These are phyloP conservation scores for Enoplosus armatus DNA, from an alignment of 2,797 vertebrate species.

Conservation along the genomic window DNA sequence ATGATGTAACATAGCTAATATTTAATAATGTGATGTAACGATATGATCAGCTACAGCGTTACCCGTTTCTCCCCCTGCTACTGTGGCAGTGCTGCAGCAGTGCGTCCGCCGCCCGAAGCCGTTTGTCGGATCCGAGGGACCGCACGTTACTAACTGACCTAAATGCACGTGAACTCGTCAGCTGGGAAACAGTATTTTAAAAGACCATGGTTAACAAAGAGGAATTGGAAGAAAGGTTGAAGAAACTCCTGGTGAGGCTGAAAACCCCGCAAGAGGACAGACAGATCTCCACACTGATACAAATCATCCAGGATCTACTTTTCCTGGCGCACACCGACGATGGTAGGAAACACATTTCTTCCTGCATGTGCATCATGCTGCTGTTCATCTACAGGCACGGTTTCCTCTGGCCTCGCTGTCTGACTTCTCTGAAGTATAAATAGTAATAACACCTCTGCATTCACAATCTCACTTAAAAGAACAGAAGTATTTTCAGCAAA, in stretches of 20 bases:
- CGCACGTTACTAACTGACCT: conserved; percentile 8
- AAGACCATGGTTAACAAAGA: conserved; percentile 81
- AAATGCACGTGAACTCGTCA: conserved; percentile 41
- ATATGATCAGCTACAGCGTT: not conserved
- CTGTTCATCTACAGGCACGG: not conserved
- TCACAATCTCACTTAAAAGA: not conserved
- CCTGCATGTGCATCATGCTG: conserved; percentile 18
- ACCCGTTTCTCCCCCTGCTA: not conserved
- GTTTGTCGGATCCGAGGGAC: not conserved
- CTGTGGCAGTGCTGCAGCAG: not conserved
- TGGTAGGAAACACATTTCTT: conserved; percentile 82
- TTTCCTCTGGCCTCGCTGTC: not conserved
- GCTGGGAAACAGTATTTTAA: conserved; percentile 11
- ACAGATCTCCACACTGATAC: conserved; percentile 88
- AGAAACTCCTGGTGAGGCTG: conserved; percentile 91
- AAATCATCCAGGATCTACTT: conserved; percentile 92
- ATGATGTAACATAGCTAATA: not conserved
- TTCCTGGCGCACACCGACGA: conserved; percentile 86
- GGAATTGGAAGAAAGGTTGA: conserved; percentile 85
- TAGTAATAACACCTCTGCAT: not conserved
- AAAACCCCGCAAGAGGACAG: conserved; percentile 88
- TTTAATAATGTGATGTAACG: not conserved
- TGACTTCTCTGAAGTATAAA: not conserved
- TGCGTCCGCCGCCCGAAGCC: not conserved
- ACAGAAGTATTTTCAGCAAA: not conserved